These are phyloP conservation scores for Acanthosepion pharaonis DNA, from an alignment of 2,888 invertebrate genomes.

Conservation along the genomic window DNA sequence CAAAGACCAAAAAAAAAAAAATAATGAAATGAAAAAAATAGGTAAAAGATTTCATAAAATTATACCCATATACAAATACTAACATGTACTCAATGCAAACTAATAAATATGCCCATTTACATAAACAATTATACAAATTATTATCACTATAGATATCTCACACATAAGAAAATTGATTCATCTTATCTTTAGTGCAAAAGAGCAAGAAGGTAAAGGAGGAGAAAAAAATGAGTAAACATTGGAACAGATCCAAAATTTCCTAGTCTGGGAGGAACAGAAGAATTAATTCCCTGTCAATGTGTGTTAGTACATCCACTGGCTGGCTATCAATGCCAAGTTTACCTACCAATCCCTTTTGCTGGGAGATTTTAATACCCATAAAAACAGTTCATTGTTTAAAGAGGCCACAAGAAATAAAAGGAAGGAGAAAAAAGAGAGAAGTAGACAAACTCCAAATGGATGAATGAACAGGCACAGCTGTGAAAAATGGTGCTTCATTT, in stretches of 20 bases:
- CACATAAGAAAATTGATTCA: neutral
- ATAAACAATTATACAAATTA: no score
- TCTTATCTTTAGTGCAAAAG: neutral
- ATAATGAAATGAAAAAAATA: no score
- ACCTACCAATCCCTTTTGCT: neutral
- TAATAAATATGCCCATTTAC: no score
- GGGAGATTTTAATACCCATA: neutral
- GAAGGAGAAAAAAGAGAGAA: neutral
- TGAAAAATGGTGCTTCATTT: neutral
- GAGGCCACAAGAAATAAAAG: neutral
- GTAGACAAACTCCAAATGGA: neutral
- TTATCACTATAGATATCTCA: no score
- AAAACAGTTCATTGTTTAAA: neutral
- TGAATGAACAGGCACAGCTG: neutral
- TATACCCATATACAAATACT: no score
- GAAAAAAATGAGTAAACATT: neutral
- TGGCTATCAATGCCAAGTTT: neutral
- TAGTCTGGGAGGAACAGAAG: neutral
- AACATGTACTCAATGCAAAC: no score
- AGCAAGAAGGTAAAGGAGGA: neutral
- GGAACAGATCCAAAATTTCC: neutral
- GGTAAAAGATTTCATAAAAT: no score
- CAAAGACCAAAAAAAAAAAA: no score
- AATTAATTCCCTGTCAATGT: conserved; percentile 25
- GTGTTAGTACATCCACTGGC: neutral